phyloP scores from a whole-genome alignment of 64 coral and sea anemone species.

The Montipora capricornis region DNA sequence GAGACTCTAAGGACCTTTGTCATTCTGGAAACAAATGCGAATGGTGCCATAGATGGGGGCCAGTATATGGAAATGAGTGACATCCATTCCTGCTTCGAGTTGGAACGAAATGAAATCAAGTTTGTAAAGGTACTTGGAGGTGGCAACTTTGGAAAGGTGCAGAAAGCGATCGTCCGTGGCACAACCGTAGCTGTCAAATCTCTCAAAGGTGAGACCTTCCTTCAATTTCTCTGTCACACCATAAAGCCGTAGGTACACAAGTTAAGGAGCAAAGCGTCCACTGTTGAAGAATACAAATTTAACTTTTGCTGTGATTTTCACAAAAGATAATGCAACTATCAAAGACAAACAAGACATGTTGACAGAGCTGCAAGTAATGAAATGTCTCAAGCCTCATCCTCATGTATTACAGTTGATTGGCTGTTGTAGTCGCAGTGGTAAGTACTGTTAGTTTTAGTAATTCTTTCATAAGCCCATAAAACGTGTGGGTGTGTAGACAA shows the following conservation, averaged over 20 bases:
- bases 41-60: too few relatives aligned
- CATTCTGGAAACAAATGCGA: too few relatives aligned
- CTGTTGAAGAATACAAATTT: neutral
- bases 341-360: slow-evolving; percentile 62
- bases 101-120: neutral
- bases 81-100: neutral
- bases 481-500: too few relatives aligned
- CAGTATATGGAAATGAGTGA: neutral
- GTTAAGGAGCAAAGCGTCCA: too few relatives aligned
- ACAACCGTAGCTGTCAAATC: neutral
- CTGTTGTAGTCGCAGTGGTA: slow-evolving; percentile 41
- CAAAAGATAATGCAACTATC: slow-evolving; percentile 17
- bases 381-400: slow-evolving; percentile 43
- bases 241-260: too few relatives aligned
- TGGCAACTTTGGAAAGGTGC: slow-evolving; percentile 30
- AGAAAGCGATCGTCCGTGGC: neutral
- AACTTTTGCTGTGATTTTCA: neutral
- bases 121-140: neutral
- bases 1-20: neutral
- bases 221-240: neutral
- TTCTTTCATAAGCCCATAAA: too few relatives aligned
- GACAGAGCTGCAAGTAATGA: slow-evolving; percentile 63
- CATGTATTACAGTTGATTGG: slow-evolving; percentile 55
- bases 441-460: neutral
- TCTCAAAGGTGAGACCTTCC: neutral